phyloP scores from a whole-genome alignment of 2,797 vertebrate genomes.

The Halcyon chelicuti region DNA sequence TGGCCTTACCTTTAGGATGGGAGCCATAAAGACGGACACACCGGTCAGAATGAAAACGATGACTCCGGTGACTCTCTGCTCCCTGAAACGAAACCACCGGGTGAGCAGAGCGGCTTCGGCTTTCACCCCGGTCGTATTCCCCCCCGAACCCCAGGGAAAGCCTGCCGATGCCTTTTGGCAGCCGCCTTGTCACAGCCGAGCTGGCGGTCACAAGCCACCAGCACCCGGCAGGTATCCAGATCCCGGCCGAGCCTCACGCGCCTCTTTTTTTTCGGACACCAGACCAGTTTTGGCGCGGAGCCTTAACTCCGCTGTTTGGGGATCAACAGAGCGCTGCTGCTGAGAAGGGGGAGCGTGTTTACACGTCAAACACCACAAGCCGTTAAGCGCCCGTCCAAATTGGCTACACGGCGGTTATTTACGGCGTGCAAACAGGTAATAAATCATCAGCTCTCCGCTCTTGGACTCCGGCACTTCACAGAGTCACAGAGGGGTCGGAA shows the following conservation, averaged over 20 bases:
- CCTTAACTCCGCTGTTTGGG: not conserved
- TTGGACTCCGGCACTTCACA: no score
- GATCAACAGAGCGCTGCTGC: not conserved
- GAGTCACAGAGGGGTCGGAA: no score
- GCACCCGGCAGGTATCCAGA: not conserved
- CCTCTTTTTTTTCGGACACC: not conserved
- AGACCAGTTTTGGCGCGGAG: rapidly evolving
- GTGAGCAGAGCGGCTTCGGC: conserved; percentile 11
- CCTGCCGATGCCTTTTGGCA: not conserved
- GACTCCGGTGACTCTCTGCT: conserved; percentile 93
- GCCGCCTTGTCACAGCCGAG: not conserved
- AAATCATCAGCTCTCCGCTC: not conserved
- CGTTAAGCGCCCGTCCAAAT: not conserved
- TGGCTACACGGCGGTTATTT: not conserved
- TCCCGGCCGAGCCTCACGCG: not conserved
- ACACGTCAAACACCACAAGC: not conserved
- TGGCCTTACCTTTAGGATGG: conserved; percentile 93
- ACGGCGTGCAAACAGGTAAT: not conserved
- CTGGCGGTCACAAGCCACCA: not conserved
- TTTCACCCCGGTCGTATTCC: not conserved
- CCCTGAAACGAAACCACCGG: conserved; percentile 81
- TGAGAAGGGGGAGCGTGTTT: not conserved
- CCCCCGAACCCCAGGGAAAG: not conserved
- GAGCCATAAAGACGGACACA: conserved; percentile 96
- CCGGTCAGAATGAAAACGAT: conserved; percentile 94